A percentile compares a stretch with the other conserved stretches of the same genome.
Evolutionary conservation across 2,797 vertebrate genomes (phyloP).

Genomic region (Myotis planiceps): DNA sequence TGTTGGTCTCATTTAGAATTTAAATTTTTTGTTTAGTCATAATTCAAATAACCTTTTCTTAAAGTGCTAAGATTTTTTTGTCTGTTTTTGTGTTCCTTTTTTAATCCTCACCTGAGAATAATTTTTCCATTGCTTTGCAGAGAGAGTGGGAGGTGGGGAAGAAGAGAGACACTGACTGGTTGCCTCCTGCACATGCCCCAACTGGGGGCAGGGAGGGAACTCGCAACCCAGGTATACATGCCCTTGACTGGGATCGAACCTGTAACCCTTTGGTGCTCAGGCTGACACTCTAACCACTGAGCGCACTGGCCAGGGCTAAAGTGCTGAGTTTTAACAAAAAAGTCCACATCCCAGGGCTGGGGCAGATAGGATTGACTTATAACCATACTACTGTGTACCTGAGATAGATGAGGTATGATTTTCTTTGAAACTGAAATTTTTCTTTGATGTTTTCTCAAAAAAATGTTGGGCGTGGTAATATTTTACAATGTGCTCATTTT

Average conservation of each 20-base stretch:
- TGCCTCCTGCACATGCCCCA: too few relatives aligned
- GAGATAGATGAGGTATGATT: not conserved
- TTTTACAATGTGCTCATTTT: not conserved
- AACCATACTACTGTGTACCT: not conserved
- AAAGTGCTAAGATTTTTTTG: not conserved
- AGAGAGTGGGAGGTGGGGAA: too few relatives aligned
- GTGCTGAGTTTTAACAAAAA: not conserved
- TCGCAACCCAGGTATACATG: too few relatives aligned
- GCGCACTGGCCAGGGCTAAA: not conserved
- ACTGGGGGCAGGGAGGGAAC: too few relatives aligned
- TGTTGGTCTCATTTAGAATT: not conserved
- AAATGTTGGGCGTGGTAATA: not conserved
- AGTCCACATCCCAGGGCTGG: too few relatives aligned
- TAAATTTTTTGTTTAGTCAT: not conserved
- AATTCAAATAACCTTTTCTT: not conserved
- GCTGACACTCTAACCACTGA: too few relatives aligned
- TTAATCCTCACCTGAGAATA: too few relatives aligned
- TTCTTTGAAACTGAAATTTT: not conserved
- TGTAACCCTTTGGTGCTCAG: too few relatives aligned
- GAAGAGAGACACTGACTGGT: too few relatives aligned
- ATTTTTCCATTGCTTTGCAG: too few relatives aligned
- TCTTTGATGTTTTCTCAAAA: constrained; percentile 19
- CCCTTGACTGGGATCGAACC: too few relatives aligned
- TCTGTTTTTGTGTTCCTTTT: too few relatives aligned
- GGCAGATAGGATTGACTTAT: not conserved